phyloP scores from a whole-genome alignment of 1,140 invertebrate species.

The Anthonomus grandis region DNA sequence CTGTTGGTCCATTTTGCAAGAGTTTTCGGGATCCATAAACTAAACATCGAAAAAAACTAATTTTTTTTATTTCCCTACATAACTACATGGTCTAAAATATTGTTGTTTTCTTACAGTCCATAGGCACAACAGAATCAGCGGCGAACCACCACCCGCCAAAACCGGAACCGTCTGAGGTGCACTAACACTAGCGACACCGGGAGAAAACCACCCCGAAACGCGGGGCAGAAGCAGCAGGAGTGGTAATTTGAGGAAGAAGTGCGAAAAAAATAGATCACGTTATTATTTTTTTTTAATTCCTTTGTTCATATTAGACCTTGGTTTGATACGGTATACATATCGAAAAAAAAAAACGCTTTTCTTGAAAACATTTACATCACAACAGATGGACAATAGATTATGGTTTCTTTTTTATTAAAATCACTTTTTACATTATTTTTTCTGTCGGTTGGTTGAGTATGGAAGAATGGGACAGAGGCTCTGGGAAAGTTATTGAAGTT shows the following conservation, averaged over 20 bases:
- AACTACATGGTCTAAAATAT: too few species aligned
- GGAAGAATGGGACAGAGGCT: too few species aligned
- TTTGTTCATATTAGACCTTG: background rate
- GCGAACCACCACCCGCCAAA: constrained; percentile 62
- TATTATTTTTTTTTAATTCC: constrained; percentile 3
- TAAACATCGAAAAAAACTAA: too few species aligned
- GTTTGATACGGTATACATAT: constrained; percentile 45
- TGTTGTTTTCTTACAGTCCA: constrained; percentile 49
- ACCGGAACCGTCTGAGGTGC: constrained; percentile 57
- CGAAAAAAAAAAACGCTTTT: too few species aligned
- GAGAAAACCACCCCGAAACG: constrained; percentile 9
- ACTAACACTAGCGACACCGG: constrained; percentile 47
- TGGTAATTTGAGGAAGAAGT: constrained; percentile 19
- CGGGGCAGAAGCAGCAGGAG: constrained; percentile 15
- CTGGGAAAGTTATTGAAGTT: too few species aligned
- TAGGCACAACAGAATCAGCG: constrained; percentile 61
- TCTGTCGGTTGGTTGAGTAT: too few species aligned
- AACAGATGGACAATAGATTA: too few species aligned
- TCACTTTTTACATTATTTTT: too few species aligned
- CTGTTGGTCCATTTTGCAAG: too few species aligned
- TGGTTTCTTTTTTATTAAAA: too few species aligned
- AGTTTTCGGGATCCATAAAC: too few species aligned
- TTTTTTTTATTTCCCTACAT: too few species aligned
- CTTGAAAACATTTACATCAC: constrained; percentile 38
- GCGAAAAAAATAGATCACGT: constrained; percentile 9